phyloP scores from a whole-genome alignment of 2,797 vertebrate genomes.

The Sciurus carolinensis region DNA sequence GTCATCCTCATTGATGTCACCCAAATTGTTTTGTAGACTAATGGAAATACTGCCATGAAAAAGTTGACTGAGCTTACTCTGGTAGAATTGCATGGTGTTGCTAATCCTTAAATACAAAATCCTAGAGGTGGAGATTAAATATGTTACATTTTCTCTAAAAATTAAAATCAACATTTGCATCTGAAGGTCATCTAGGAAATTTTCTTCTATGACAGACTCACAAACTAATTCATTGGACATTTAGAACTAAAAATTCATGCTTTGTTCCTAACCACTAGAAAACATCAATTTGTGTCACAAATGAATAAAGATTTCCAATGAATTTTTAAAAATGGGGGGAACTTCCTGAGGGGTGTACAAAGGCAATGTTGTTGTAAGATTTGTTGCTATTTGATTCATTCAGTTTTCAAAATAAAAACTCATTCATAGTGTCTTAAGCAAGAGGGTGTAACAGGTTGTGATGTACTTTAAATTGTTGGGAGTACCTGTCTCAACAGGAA shows the following conservation, averaged over 20 bases:
- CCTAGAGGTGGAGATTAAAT: neutral
- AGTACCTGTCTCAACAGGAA: neutral
- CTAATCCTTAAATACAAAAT: neutral
- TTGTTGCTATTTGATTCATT: neutral
- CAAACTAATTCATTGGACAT: neutral
- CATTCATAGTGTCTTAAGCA: neutral
- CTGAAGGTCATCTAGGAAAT: neutral
- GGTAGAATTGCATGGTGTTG: neutral
- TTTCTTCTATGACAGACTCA: neutral
- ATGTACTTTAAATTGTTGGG: slow-evolving; percentile 21
- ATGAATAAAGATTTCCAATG: neutral
- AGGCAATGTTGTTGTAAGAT: neutral
- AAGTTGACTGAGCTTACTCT: neutral
- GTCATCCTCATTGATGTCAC: neutral
- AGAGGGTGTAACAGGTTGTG: neutral
- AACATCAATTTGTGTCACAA: slow-evolving; percentile 42
- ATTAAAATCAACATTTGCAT: neutral
- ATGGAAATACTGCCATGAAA: neutral
- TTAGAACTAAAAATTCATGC: slow-evolving; percentile 42
- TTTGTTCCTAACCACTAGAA: neutral
- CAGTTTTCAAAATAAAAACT: slow-evolving; percentile 31
- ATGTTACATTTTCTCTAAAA: slow-evolving; percentile 27
- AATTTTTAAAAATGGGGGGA: neutral
- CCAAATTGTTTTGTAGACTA: neutral
- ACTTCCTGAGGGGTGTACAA: neutral